Percentiles rank a stretch among this genome's conserved stretches.
Evolutionary conservation across 1,140 invertebrate genomes (phyloP).

Genomic region (Drosophila watanabei): DNA sequence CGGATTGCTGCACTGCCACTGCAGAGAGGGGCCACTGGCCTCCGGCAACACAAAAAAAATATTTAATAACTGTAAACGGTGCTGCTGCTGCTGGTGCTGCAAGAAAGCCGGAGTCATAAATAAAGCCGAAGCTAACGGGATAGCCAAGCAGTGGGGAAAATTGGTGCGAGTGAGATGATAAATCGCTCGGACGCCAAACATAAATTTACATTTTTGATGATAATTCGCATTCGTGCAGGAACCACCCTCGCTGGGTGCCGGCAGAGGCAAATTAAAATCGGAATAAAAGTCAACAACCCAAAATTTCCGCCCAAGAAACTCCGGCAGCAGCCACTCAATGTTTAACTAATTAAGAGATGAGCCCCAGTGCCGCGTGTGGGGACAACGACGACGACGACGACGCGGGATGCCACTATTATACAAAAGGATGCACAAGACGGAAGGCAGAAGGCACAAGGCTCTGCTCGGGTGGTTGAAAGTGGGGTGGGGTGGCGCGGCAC

Average conservation of each 20-base stretch:
- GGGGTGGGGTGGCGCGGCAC: slow-evolving; percentile 9
- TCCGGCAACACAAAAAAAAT: slow-evolving; percentile 24
- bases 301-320: slow-evolving; percentile 24
- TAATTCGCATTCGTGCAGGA: slow-evolving; percentile 64
- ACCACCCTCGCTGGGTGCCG: slow-evolving; percentile 1
- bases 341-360: slow-evolving; percentile 78
- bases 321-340: slow-evolving; percentile 47
- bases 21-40: slow-evolving; percentile 1
- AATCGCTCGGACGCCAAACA: slow-evolving; percentile 70
- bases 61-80: slow-evolving; percentile 72
- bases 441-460: background rate
- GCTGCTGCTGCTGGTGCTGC: slow-evolving; percentile 16
- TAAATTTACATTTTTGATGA: slow-evolving; percentile 84
- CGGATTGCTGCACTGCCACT: slow-evolving; percentile 32
- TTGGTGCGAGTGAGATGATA: slow-evolving; percentile 57
- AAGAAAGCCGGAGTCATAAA: slow-evolving; percentile 64
- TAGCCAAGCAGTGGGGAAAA: slow-evolving; percentile 4
- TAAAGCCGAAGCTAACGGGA: slow-evolving; percentile 33
- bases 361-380: slow-evolving; percentile 8
- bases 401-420: background rate
- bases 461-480: background rate
- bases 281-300: slow-evolving; percentile 52
- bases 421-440: background rate
- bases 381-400: background rate
- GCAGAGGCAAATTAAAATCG: slow-evolving; percentile 44